Conservation (phyloP, 2,113 vertebrate genomes). For the Dicaeum eximium region DNA sequence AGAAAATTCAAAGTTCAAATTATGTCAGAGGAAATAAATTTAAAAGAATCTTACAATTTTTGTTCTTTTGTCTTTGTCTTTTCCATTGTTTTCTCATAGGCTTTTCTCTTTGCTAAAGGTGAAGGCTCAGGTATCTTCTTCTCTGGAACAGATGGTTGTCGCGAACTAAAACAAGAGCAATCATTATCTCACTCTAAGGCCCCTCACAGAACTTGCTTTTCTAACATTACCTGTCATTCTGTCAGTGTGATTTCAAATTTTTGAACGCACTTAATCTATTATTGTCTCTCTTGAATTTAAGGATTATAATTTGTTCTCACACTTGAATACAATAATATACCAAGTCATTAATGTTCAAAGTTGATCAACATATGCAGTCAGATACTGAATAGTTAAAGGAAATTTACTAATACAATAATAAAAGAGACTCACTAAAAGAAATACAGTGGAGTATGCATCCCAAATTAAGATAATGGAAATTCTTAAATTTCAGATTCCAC, state of each 20-base stretch:
- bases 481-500: not conserved
- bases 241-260: not conserved
- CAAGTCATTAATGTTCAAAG: not conserved
- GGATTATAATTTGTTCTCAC: not conserved
- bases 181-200: not conserved
- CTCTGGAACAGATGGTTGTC: constrained; percentile 76
- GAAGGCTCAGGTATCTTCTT: constrained; percentile 88
- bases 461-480: not conserved
- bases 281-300: not conserved
- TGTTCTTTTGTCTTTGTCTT: constrained; percentile 90
- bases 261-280: not conserved
- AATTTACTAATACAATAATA: not conserved
- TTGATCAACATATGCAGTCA: not conserved
- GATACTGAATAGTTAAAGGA: not conserved
- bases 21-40: not conserved
- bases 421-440: not conserved
- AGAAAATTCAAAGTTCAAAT: not conserved
- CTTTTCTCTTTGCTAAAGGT: constrained; percentile 88
- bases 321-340: not conserved
- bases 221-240: not conserved
- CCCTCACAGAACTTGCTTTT: not conserved
- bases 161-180: constrained; percentile 70
- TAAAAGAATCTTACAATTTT: constrained; percentile 85
- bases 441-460: not conserved
- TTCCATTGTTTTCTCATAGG: constrained; percentile 84